Evolutionary conservation across 2,888 invertebrate species (phyloP).

Genomic region (Empis livida): DNA sequence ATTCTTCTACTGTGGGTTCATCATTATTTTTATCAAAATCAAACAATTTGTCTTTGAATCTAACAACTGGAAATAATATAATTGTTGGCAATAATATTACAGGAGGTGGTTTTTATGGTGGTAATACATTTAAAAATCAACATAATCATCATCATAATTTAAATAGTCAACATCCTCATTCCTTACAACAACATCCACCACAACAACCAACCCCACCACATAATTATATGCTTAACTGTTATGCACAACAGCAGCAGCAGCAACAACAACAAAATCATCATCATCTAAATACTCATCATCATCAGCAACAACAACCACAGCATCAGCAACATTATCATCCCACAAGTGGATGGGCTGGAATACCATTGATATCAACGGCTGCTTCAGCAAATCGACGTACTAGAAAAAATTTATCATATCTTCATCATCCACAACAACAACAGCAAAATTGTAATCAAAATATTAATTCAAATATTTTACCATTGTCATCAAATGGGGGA

Average conservation of each 20-base stretch:
- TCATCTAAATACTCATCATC: conserved; percentile 2
- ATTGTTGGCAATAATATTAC: too few species aligned
- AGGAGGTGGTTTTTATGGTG: too few species aligned
- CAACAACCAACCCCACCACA: conserved; percentile 10
- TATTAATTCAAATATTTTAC: neutral
- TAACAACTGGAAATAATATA: neutral
- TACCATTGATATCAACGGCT: conserved; percentile 69
- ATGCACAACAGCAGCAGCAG: conserved; percentile 10
- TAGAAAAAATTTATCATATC: conserved; percentile 19
- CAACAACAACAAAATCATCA: conserved; percentile 7
- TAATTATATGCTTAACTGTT: conserved; percentile 10
- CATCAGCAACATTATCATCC: conserved; percentile 12
- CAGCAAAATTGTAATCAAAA: neutral
- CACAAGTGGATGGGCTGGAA: conserved; percentile 59
- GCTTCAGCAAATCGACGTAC: conserved; percentile 45
- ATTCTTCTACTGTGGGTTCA: neutral
- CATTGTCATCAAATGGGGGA: neutral
- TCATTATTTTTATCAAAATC: too few species aligned
- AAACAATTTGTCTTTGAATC: neutral
- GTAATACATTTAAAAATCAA: too few species aligned
- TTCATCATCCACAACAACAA: conserved; percentile 9
- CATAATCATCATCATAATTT: neutral
- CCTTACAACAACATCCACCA: neutral
- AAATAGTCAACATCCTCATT: neutral
- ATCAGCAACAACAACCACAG: conserved; percentile 11